These are phyloP conservation scores for Hormiphora californensis DNA, from an alignment of 37 sponge, comb jelly and placozoan species.

Conservation along the genomic window DNA sequence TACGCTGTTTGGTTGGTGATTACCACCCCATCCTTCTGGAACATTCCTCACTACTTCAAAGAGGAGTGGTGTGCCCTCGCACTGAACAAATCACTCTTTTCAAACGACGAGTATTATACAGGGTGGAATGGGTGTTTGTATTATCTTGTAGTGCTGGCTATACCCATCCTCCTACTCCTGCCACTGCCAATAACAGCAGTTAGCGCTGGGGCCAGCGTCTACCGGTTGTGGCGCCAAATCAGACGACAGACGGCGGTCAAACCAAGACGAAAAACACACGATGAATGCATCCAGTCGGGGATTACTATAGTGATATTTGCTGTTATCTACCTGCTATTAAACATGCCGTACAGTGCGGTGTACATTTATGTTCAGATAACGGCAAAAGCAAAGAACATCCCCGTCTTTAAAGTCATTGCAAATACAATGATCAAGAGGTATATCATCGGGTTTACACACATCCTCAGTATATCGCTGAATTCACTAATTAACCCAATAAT, in stretches of 20 bases:
- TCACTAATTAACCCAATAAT: neutral
- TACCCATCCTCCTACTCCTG: neutral
- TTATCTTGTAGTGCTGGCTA: constrained; percentile 7
- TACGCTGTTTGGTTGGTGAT: constrained; percentile 23
- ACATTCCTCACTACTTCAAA: constrained; percentile 41
- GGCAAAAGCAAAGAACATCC: neutral
- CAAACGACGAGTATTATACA: neutral
- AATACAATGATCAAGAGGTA: neutral
- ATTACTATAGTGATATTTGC: neutral
- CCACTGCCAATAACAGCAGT: neutral
- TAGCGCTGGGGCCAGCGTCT: neutral
- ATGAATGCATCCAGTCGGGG: neutral
- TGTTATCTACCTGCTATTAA: neutral
- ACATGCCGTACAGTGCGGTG: constrained; percentile 16
- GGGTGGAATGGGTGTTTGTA: neutral
- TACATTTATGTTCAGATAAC: constrained; percentile 36
- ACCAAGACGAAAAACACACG: no score
- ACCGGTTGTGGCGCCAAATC: neutral
- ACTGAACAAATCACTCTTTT: constrained; percentile 32
- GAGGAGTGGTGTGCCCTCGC: constrained; percentile 26
- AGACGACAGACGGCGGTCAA: no score
- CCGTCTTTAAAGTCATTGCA: neutral
- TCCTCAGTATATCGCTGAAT: constrained; percentile 40
- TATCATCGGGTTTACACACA: constrained; percentile 9
- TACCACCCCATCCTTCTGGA: constrained; percentile 44